These are phyloP conservation scores for Galagoides demidoff DNA, from an alignment of 2,797 vertebrate species.

Conservation along the genomic window DNA sequence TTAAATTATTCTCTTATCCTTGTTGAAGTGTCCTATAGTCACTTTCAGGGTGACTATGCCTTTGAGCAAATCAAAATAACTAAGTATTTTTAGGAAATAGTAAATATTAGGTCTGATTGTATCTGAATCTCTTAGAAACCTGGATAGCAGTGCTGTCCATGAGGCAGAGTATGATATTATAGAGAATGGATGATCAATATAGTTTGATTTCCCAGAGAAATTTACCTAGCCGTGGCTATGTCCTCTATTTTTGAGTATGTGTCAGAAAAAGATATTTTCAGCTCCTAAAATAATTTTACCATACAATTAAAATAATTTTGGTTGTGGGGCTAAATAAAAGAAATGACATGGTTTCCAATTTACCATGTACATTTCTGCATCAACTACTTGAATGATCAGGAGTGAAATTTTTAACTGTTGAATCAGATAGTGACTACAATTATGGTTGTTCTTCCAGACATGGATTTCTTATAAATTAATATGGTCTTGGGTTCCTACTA, in stretches of 20 bases:
- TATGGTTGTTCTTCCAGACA: background rate
- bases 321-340: background rate
- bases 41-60: background rate
- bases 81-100: background rate
- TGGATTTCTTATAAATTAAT: background rate
- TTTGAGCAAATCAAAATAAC: background rate
- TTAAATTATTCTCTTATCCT: background rate
- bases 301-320: background rate
- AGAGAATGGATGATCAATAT: background rate
- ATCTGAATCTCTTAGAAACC: background rate
- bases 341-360: background rate
- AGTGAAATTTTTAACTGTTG: background rate
- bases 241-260: background rate
- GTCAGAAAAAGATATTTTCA: background rate
- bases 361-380: background rate
- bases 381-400: background rate
- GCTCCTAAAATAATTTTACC: background rate
- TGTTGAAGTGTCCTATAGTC: background rate
- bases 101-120: background rate
- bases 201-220: background rate
- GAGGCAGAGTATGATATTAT: background rate
- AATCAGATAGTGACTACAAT: background rate
- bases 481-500: background rate
- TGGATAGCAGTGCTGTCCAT: background rate
- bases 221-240: background rate